Base-by-base conservation (phyloP, 2,888 invertebrate genomes). In the Cephus sareptanus region DNA sequence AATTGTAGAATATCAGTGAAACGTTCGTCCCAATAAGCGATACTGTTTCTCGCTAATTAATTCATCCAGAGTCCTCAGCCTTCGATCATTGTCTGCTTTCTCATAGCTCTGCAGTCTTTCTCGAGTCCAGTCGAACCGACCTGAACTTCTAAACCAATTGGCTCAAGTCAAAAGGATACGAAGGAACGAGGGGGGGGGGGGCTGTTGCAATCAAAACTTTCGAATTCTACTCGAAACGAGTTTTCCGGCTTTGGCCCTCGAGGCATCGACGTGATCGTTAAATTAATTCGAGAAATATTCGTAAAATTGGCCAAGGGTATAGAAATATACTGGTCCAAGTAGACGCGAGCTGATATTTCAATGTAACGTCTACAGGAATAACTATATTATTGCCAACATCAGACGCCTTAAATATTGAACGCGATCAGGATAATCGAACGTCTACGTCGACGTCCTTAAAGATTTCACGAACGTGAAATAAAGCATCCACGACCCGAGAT, bases 191-290 rank as follows among this genome's bases (percentile, higher is more conserved):
- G 13, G 37, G 4, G 37, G 3, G 37, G 74, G 79, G 79, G 75
- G 77, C 75, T 73, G 79, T 74, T 75, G 73, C 81, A 80, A 81
- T 83, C 81, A 81, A 80, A 85, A 81, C 79, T 83, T 85, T 81
- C 79, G 78, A 80, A 80, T 78, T 81, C 82, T 79, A 78, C 74
- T 76, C 12, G 71, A 31, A 23, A n/a, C 37, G 73, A 80, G 79
- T 80, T 80, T 80, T 73, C 76, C 74, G 68, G 76, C 70, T 75
- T 79, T 76, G 73, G 74, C 77, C 78, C 56, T 71, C 74, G 74
- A 76, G 78, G 30, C 37, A 30, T 74, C 37, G 30, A 30, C 74
- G 74, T 34, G 33, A 74, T 74, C 74, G 77, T 13, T 73, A 71
- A 81, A 77, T 81, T 79, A 79, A 79, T 69, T 74, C 15, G 23